Evolutionary conservation across 2,797 vertebrate genomes (phyloP).

Genomic region (Amniataba percoides): DNA sequence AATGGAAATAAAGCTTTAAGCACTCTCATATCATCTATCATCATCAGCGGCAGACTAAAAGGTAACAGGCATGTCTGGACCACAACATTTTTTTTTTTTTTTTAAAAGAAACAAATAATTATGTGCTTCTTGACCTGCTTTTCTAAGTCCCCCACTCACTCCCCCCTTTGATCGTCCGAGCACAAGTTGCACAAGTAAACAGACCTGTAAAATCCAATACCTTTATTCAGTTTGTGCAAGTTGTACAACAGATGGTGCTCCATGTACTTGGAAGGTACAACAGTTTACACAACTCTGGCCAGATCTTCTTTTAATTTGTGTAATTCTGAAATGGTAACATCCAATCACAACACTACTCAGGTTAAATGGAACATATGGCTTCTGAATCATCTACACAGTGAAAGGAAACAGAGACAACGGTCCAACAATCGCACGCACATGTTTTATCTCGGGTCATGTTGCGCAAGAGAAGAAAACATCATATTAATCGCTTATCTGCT

Average conservation of each 20-base stretch:
- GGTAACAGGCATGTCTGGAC: neutral
- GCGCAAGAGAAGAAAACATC: constrained; percentile 31
- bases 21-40: no score
- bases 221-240: constrained; percentile 85
- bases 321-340: constrained; percentile 76
- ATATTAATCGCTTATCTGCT: neutral
- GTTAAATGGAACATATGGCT: constrained; percentile 76
- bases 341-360: constrained; percentile 81
- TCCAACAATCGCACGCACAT: constrained; percentile 57
- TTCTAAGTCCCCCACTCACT: neutral
- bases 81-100: no score
- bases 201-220: constrained; percentile 71
- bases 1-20: neutral
- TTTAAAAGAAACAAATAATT: no score
- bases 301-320: constrained; percentile 61
- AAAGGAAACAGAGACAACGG: constrained; percentile 43
- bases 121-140: neutral
- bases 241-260: constrained; percentile 74
- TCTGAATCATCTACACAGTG: constrained; percentile 71
- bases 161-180: neutral
- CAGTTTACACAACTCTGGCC: constrained; percentile 70
- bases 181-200: neutral
- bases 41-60: neutral
- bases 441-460: constrained; percentile 43
- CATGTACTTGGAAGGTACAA: constrained; percentile 69